Evolutionary conservation across 2,113 vertebrate species (phyloP).

Genomic region (Ictalurus furcatus): DNA sequence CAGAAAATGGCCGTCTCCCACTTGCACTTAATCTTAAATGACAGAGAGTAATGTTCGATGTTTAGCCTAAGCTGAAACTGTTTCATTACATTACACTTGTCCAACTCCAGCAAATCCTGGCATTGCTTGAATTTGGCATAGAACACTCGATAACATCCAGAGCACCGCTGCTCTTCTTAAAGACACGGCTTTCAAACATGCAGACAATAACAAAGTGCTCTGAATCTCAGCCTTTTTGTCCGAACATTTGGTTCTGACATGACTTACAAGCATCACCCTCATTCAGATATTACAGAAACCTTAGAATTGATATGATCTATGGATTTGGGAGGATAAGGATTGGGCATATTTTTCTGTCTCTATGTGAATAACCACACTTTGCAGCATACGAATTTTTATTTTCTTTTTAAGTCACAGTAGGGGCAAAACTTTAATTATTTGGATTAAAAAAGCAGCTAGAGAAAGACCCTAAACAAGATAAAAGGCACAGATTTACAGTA

Average conservation of each 20-base stretch:
- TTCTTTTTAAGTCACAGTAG: not conserved
- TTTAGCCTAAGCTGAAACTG: slow-evolving; percentile 60
- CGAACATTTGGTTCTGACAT: not conserved
- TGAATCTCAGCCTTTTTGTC: not conserved
- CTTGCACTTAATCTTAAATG: slow-evolving; percentile 51
- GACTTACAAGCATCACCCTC: not conserved
- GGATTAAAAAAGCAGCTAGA: not conserved
- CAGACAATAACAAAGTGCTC: not conserved
- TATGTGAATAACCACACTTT: not conserved
- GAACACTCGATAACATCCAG: slow-evolving; percentile 25
- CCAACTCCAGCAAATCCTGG: slow-evolving; percentile 60
- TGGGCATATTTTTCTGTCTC: not conserved
- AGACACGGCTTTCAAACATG: not conserved
- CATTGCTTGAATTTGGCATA: slow-evolving; percentile 51
- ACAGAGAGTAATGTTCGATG: slow-evolving; percentile 51
- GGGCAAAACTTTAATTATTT: not conserved
- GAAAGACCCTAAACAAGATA: not conserved
- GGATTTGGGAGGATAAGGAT: not conserved
- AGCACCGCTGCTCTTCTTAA: not conserved
- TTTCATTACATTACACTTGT: slow-evolving; percentile 60
- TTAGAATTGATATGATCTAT: not conserved
- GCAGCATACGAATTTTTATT: not conserved
- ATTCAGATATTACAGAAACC: not conserved
- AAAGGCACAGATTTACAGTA: slow-evolving; percentile 49
- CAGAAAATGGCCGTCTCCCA: not conserved